Evolutionary conservation across 1,140 invertebrate genomes (phyloP).

Genomic region (Tetramorium simillimum): DNA sequence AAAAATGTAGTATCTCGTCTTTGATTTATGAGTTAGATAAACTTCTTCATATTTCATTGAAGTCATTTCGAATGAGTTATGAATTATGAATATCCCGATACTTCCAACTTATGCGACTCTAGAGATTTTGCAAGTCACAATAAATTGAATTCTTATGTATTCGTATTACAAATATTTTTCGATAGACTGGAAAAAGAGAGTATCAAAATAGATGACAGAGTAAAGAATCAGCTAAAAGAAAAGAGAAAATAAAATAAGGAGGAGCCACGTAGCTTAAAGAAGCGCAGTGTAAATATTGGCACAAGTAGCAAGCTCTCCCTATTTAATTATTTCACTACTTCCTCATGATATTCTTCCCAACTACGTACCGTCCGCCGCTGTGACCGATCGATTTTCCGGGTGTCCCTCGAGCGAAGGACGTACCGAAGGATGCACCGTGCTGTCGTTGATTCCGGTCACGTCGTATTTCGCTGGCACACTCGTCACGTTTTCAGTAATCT

Average conservation of each 20-base stretch:
- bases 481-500: constrained; percentile 35
- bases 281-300: background rate
- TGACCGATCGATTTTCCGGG: background rate
- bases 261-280: background rate
- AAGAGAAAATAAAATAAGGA: background rate
- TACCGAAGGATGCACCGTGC: constrained; percentile 48
- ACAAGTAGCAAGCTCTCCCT: background rate
- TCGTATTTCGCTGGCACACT: background rate
- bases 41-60: background rate
- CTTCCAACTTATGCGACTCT: background rate
- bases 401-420: constrained; percentile 57
- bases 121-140: background rate
- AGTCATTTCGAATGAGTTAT: background rate
- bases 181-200: background rate
- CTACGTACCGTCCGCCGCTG: background rate
- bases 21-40: background rate
- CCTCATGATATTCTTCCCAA: background rate
- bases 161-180: background rate
- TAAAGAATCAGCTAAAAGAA: background rate
- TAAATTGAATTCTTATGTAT: background rate
- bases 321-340: constrained; percentile 50
- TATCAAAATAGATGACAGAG: background rate
- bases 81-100: background rate
- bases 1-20: background rate
- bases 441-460: constrained; percentile 57